These are phyloP conservation scores for Coracopsis vasa DNA, from an alignment of 2,113 vertebrate species.

Conservation along the genomic window DNA sequence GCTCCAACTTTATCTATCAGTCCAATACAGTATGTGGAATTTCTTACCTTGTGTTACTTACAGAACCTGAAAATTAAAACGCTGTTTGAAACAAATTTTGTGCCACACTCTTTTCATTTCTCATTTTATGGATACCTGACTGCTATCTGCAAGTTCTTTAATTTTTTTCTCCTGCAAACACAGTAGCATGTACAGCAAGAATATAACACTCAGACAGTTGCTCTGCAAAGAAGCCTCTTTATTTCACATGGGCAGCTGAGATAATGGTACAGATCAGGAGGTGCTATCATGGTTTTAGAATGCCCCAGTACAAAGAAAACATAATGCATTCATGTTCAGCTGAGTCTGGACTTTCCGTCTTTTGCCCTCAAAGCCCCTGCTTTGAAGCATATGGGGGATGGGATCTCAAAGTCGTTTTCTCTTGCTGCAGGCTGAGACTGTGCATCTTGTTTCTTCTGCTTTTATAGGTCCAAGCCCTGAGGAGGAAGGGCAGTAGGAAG, in stretches of 20 bases:
- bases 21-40: not conserved
- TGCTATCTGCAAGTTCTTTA: not conserved
- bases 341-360: not conserved
- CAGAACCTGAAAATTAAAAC: slow-evolving; percentile 30
- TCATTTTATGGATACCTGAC: not conserved
- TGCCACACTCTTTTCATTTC: not conserved
- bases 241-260: not conserved
- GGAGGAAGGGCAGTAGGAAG: not conserved
- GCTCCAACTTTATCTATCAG: slow-evolving; percentile 25
- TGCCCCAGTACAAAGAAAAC: not conserved
- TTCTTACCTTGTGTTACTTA: not conserved
- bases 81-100: not conserved
- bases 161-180: not conserved
- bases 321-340: not conserved
- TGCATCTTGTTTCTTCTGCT: not conserved
- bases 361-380: not conserved
- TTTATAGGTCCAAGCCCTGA: not conserved
- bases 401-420: not conserved
- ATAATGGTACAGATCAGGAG: not conserved
- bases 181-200: not conserved
- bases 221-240: not conserved
- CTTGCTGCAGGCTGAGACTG: not conserved
- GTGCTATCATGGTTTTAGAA: not conserved
- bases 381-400: not conserved
- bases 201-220: not conserved